A percentile compares a stretch with the other conserved stretches of the same genome.
Conservation (phyloP, 2,113 vertebrate species). For the Uria aalge region DNA sequence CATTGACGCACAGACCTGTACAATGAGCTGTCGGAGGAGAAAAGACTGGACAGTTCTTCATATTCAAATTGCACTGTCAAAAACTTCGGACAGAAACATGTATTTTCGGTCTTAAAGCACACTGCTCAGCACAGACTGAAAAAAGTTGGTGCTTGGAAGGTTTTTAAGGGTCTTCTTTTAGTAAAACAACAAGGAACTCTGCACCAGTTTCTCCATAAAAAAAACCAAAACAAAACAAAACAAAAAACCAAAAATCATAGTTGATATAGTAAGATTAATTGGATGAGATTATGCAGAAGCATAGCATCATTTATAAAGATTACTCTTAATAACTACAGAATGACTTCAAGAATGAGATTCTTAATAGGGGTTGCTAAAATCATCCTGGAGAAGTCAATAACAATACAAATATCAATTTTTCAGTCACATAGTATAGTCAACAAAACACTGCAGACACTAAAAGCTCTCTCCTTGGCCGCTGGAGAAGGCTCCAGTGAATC, state of each 20-base stretch:
- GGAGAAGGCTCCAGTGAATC: not conserved
- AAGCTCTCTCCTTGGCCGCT: not conserved
- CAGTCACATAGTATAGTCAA: not conserved
- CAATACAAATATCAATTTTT: not conserved
- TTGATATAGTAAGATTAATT: not conserved
- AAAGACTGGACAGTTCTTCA: not conserved
- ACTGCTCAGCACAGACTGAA: not conserved
- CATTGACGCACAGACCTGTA: not conserved
- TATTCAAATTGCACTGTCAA: slow-evolving; percentile 5
- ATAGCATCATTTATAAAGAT: not conserved
- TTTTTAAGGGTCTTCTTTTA: not conserved
- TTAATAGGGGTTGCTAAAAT: not conserved
- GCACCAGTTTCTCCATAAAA: not conserved
- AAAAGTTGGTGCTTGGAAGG: not conserved
- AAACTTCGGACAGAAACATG: not conserved
- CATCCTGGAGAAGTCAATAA: not conserved
- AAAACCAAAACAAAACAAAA: not conserved
- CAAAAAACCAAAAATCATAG: not conserved
- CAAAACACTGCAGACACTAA: not conserved
- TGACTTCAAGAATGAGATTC: not conserved
- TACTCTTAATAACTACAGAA: not conserved
- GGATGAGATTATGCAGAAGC: not conserved
- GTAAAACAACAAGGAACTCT: not conserved
- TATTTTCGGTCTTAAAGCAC: slow-evolving; percentile 9
- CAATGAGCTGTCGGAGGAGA: not conserved